Conservation (phyloP, 2,113 vertebrate species). For the Nymphicus hollandicus region DNA sequence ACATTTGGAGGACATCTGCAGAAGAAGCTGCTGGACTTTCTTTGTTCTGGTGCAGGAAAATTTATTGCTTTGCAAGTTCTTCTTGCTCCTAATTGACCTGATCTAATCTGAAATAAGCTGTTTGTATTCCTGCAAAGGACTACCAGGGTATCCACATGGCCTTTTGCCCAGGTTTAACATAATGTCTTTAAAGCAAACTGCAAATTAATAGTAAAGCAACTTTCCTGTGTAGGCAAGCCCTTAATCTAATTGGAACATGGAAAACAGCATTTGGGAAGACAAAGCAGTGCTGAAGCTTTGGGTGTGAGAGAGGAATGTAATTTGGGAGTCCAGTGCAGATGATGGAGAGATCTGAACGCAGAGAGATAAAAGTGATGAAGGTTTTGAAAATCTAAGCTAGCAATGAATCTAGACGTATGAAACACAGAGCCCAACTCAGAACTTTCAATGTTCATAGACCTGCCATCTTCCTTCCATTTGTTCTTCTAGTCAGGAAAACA, state of each 20-base stretch:
- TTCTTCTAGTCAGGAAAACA: background rate
- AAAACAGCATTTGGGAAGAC: constrained; percentile 19
- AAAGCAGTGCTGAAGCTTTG: background rate
- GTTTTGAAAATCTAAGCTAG: background rate
- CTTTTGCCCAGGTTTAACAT: constrained; percentile 41
- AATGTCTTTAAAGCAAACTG: constrained; percentile 46
- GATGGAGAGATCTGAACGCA: background rate
- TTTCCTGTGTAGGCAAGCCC: constrained; percentile 62
- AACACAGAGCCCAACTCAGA: background rate
- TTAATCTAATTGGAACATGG: constrained; percentile 42
- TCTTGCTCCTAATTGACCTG: constrained; percentile 32
- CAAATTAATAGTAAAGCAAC: constrained; percentile 30
- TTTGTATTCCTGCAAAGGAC: constrained; percentile 23
- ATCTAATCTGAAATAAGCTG: constrained; percentile 36
- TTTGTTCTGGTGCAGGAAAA: background rate
- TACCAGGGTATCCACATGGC: constrained; percentile 35
- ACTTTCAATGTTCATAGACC: background rate
- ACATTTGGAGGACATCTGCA: background rate
- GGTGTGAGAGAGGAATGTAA: background rate
- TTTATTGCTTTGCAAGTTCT: constrained; percentile 34
- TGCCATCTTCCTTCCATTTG: background rate
- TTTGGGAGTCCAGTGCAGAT: background rate
- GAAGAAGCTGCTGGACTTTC: background rate
- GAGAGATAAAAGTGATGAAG: background rate
- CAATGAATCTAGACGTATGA: background rate